Base-by-base conservation (phyloP, 1,140 invertebrate species). In the Diabrotica undecimpunctata region DNA sequence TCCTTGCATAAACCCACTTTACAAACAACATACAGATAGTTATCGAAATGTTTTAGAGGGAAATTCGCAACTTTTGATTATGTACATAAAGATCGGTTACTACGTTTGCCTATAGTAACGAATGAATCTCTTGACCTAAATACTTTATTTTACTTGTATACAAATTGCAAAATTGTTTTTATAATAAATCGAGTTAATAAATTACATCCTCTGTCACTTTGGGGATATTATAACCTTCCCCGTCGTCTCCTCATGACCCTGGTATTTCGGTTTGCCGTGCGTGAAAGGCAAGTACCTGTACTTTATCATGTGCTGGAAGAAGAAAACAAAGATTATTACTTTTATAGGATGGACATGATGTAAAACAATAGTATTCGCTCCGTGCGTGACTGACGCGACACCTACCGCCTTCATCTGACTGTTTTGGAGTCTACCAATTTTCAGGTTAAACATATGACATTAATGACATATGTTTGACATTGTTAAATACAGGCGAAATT, bases 261-360 rank as follows among this genome's bases (percentile, higher is more conserved):
- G 89, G 80, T 94, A 98, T 79, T 90, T 91, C 74, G 94, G 95
- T 83, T 99, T 99, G 68, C 96, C 96, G 80, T 95, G 91, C 39
- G 96, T 98, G 81, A 99, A 99, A 64, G 97, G 98, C 78, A 99
- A 83, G 82, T 99, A 99, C 80, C 91, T 90, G 82, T 99, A 99
- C 82, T 96, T 97, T 74, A 99, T 95, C 98, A 99, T 99, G 83
- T 99, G 97, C 95, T 97, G 86, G 66, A 90, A 90, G 25, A 81
- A 74, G 78, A 80, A 77, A 78, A 77, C 51, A 62, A 5, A 3
- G 41, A 46, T 25, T 25, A 25, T 25, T 25, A 25, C 25, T 25
- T 25, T 25, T 4, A 25, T 25, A 25, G 25, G 25, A 25, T 25
- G 25, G 4, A 25, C 25, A 25, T 25, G 25, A 1, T 2, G 25